Base-by-base conservation (phyloP, 92 coral and sea anemone genomes). In the Anthopleura xanthogrammica region DNA sequence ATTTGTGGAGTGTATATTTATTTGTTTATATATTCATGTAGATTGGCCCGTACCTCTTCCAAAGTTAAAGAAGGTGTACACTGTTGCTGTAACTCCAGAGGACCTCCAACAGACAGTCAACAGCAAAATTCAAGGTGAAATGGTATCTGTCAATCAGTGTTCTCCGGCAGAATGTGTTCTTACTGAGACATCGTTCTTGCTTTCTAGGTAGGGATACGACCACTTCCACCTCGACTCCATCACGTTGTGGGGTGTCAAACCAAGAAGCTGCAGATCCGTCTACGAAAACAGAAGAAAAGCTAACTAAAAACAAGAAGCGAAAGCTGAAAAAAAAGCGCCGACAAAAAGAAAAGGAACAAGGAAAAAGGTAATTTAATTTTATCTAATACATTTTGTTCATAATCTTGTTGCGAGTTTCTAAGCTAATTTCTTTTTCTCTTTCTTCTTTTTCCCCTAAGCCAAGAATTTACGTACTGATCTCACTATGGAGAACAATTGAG, bases 311-410 rank as follows among this genome's bases (percentile, higher is more conserved):
- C 70, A 89, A 85, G 80, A 90, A 87, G 41, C 78, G 93, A 54
- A 90, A 90, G 52, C 88, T 90, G 57, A 90, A 90, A 82, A 90
- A 90, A 83, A 90, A 87, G 78, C 87, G 58, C 58, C 58, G 91
- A 6, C 88, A 84, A 48, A 90, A 87, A 77, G 87, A 84, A 62
- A 85, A 79, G 54, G 81, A 68, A 16, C 57, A 42, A 41, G 7
- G 58, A 60, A 77, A 62, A 52, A 68, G 87, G 85, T 82, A 20
- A 72, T 20, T 13, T 41, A 16, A 39, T 79, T 39, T 43, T 43
- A 46, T 76, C 55, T 43, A 3, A n/a, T 9, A 17, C 22, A 41
- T 22, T 48, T 76, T n/a, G 10, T 17, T 14, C 17, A 5, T 4
- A 46, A 3, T 9, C 20, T 41, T 75, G 40, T 29, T 76, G 7